A percentile compares a stretch with the other conserved stretches of the same genome.
phyloP scores from a whole-genome alignment of 2,113 vertebrate genomes.

The Aplodontia rufa region DNA sequence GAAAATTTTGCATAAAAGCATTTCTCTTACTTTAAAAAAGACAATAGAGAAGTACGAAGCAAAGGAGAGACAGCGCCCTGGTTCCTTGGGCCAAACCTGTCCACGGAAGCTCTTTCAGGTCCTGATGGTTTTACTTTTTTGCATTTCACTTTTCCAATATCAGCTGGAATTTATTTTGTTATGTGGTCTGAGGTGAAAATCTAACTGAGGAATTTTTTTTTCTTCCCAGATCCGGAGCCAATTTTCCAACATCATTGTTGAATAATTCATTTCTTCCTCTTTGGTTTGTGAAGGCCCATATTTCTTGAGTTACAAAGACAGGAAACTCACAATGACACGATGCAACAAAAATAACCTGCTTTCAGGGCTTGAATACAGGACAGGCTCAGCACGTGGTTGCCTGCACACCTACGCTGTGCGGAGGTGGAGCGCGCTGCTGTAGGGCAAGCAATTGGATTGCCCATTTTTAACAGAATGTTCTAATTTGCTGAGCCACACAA shows the following conservation, averaged over 20 bases:
- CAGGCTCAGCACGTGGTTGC: not conserved
- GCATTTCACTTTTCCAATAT: constrained; percentile 48
- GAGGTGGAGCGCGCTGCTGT: not conserved
- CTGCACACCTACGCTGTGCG: not conserved
- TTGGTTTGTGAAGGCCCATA: constrained; percentile 60
- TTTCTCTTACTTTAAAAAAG: constrained; percentile 4
- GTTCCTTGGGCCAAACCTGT: not conserved
- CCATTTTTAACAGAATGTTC: constrained; percentile 70
- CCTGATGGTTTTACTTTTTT: constrained; percentile 38
- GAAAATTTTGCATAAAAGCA: not conserved
- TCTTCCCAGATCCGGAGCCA: constrained; percentile 65
- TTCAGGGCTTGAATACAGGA: not conserved
- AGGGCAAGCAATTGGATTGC: constrained; percentile 35
- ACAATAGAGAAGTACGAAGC: not conserved
- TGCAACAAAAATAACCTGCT: constrained; percentile 72
- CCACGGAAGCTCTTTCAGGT: not conserved
- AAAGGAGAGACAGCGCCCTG: not conserved
- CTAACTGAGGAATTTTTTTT: constrained; percentile 46
- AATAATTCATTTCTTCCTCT: constrained; percentile 76
- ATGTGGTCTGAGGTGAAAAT: constrained; percentile 66
- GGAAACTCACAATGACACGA: constrained; percentile 74
- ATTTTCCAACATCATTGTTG: constrained; percentile 69
- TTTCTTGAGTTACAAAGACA: constrained; percentile 78
- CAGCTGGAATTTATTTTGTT: constrained; percentile 63
- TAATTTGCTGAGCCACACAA: constrained; percentile 71